These are phyloP conservation scores for Ips nitidus DNA, from an alignment of 1,140 invertebrate species.

Conservation along the genomic window DNA sequence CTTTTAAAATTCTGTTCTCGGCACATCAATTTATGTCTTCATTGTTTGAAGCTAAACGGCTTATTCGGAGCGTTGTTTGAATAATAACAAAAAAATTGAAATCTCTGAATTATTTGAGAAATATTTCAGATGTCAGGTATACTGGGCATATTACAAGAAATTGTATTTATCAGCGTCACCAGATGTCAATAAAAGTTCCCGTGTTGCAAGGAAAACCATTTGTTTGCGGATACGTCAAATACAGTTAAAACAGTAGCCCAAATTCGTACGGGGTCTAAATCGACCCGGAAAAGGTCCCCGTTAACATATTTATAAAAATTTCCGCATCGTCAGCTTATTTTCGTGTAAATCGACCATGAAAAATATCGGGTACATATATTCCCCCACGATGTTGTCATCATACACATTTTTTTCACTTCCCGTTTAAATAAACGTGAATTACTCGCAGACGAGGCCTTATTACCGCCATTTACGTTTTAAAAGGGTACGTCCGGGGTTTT, in stretches of 20 bases:
- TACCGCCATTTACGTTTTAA: too few species aligned
- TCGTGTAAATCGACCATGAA: background rate
- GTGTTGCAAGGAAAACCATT: background rate
- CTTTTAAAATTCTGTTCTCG: slow-evolving; percentile 15
- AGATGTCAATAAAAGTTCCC: background rate
- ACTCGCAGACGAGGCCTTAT: too few species aligned
- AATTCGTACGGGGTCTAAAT: background rate
- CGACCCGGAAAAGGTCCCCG: background rate
- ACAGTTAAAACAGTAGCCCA: background rate
- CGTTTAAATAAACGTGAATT: too few species aligned
- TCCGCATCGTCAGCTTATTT: slow-evolving; percentile 4
- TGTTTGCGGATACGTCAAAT: slow-evolving; percentile 2
- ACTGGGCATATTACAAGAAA: too few species aligned
- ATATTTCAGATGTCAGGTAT: too few species aligned
- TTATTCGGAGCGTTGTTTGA: slow-evolving; percentile 3
- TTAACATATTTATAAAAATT: slow-evolving; percentile 7
- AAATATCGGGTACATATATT: background rate
- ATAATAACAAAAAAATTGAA: slow-evolving; percentile 7
- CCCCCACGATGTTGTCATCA: background rate
- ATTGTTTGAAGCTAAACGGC: slow-evolving; percentile 12
- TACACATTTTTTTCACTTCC: background rate
- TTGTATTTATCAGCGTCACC: background rate
- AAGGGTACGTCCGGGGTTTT: too few species aligned
- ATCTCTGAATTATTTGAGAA: background rate
- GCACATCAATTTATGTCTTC: slow-evolving; percentile 12